Evolutionary conservation across 2,888 invertebrate species (phyloP).

Genomic region (Eristalis tenax): DNA sequence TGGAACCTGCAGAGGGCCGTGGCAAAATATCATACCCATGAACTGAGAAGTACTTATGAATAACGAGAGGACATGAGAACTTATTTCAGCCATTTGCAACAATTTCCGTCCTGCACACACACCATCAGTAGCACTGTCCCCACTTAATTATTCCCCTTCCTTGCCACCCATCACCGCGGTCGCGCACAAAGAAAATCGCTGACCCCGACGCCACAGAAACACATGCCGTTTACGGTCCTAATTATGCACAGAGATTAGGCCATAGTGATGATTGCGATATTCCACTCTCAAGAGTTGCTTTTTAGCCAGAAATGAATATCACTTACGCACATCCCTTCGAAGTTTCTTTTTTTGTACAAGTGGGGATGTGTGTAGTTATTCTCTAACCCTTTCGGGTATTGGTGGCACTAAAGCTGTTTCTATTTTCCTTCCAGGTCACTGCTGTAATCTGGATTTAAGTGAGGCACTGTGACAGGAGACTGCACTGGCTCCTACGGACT

Average conservation of each 20-base stretch:
- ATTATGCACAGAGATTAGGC: constrained; percentile 16
- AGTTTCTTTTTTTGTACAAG: no score
- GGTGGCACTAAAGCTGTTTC: constrained; percentile 18
- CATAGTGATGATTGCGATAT: constrained; percentile 2
- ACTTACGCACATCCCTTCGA: constrained; percentile 33
- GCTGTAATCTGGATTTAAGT: constrained; percentile 46
- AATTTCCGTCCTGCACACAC: not conserved
- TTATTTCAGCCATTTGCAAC: not conserved
- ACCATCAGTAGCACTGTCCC: not conserved
- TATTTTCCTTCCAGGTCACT: constrained; percentile 56
- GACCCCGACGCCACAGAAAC: not conserved
- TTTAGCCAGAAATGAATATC: constrained; percentile 26
- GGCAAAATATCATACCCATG: not conserved
- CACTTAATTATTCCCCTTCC: not conserved
- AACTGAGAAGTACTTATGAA: not conserved
- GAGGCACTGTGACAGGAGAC: constrained; percentile 29
- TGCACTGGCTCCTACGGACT: not conserved
- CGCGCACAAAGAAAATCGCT: not conserved
- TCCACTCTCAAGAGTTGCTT: not conserved
- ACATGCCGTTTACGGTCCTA: constrained; percentile 8
- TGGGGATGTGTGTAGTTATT: not conserved
- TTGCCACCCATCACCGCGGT: not conserved
- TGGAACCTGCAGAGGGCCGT: not conserved
- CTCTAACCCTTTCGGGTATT: constrained; percentile 20
- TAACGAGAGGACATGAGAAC: not conserved